Conservation (phyloP, 2,888 invertebrate genomes). For the Thecophora atra region DNA sequence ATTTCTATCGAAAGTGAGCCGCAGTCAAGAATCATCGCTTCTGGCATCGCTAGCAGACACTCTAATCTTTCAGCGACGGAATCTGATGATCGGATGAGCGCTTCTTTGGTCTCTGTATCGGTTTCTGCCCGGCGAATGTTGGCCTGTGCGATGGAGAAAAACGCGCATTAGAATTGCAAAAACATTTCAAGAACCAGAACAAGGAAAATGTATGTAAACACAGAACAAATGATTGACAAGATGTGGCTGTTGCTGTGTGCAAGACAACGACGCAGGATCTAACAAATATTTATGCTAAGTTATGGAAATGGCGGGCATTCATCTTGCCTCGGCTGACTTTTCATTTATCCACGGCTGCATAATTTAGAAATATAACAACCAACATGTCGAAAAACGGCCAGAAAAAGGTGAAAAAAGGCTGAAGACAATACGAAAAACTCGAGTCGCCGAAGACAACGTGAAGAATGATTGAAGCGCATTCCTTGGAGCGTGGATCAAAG, state of each 20-base stretch:
- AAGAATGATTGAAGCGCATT: constrained; percentile 16
- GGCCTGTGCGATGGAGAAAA: not conserved
- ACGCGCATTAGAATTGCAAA: constrained; percentile 32
- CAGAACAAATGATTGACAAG: constrained; percentile 37
- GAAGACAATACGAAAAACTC: not conserved
- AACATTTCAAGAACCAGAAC: constrained; percentile 8
- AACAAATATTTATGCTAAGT: constrained; percentile 49
- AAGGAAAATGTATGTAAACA: constrained; percentile 15
- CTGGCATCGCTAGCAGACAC: not conserved
- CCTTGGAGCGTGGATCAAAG: constrained; percentile 14
- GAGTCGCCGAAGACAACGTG: not conserved
- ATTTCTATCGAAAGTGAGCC: not conserved
- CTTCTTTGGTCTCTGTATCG: not conserved
- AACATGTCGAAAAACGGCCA: not conserved
- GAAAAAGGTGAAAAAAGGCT: not conserved
- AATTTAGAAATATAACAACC: constrained; percentile 27
- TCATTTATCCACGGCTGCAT: constrained; percentile 27
- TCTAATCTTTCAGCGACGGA: no score
- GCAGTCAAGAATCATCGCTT: not conserved
- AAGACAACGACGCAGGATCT: constrained; percentile 34
- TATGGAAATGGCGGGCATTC: constrained; percentile 47
- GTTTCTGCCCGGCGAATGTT: not conserved
- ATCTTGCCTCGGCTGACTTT: constrained; percentile 38
- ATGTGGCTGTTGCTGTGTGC: constrained; percentile 18
- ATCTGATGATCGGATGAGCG: no score